These are phyloP conservation scores for Rhinopomastus cyanomelas DNA, from an alignment of 2,113 vertebrate genomes.

Conservation along the genomic window DNA sequence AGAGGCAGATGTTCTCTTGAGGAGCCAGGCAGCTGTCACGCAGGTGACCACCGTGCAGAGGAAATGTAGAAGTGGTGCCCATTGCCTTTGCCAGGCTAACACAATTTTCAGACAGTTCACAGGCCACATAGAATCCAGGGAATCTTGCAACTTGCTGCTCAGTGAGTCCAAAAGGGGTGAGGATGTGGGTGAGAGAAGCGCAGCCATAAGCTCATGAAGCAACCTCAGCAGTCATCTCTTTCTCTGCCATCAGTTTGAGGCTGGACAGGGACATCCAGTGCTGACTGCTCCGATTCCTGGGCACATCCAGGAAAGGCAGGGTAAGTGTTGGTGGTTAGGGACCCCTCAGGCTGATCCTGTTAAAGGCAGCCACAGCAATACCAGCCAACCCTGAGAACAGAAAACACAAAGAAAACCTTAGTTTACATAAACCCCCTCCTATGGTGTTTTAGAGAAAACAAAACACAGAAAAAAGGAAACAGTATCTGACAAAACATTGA, in stretches of 20 bases:
- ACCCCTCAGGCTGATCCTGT: neutral
- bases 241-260: neutral
- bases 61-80: neutral
- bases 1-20: neutral
- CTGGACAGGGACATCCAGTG: neutral
- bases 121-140: neutral
- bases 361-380: neutral
- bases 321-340: neutral
- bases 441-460: neutral
- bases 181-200: neutral
- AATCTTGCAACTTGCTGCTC: neutral
- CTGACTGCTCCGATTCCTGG: neutral
- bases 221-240: neutral
- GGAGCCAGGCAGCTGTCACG: neutral
- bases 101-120: neutral
- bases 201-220: rapidly evolving
- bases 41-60: neutral
- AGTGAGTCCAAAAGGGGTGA: neutral
- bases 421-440: neutral
- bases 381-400: neutral
- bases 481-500: neutral
- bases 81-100: neutral
- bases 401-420: neutral
- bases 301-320: neutral
- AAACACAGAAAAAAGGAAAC: neutral